phyloP scores from a whole-genome alignment of 2,797 vertebrate species.

The Eulemur albifrons region DNA sequence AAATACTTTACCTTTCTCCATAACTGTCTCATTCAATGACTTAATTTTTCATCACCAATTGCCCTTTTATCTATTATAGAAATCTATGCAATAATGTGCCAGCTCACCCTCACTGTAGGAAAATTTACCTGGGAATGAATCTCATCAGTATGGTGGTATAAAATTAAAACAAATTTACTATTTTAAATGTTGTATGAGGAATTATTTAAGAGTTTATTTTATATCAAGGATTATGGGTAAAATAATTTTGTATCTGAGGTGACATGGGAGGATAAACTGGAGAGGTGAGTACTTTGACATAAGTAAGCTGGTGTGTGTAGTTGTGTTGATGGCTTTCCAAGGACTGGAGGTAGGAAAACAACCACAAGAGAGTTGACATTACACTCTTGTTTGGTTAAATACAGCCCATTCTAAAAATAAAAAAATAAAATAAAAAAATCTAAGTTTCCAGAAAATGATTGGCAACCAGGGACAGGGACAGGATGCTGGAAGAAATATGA shows the following conservation, averaged over 20 bases:
- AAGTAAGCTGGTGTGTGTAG: neutral
- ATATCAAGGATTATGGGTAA: neutral
- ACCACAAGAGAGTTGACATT: neutral
- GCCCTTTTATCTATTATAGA: neutral
- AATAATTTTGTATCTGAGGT: neutral
- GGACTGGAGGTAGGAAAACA: neutral
- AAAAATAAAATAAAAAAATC: no score
- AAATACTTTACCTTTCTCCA: neutral
- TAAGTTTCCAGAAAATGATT: neutral
- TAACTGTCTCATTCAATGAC: neutral
- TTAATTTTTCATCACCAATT: neutral
- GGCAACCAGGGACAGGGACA: neutral
- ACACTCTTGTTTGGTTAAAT: neutral
- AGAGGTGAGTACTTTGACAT: neutral
- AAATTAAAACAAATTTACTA: neutral
- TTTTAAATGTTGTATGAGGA: neutral
- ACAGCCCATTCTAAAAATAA: neutral
- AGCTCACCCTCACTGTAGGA: neutral
- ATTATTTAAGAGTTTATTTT: neutral
- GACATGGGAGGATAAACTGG: neutral
- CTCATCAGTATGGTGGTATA: neutral
- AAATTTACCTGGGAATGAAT: neutral
- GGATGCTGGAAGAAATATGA: neutral
- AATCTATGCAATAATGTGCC: neutral
- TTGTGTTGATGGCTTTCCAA: neutral